Evolutionary conservation across 2,888 invertebrate species (phyloP), one percentile per base, ranked within the genome.

Genomic region (Alsophila aescularia): DNA sequence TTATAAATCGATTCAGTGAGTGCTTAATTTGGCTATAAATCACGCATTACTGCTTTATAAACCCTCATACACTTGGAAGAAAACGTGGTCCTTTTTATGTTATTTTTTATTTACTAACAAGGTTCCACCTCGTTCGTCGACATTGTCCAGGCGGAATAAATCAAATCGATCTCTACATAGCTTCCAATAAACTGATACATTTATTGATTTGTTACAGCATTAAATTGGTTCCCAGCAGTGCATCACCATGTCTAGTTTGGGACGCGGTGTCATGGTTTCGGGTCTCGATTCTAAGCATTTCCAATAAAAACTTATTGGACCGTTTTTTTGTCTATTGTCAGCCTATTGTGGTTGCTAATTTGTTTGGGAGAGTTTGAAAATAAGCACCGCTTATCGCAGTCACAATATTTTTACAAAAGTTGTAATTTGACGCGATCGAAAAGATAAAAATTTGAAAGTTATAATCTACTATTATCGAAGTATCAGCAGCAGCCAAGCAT

Each of bases 201-300:
- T 90, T 91, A 91, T 90, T 90, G 89, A 91, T 91, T 90, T 91
- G 90, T 90, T 90, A 90, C 89, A 91, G 85, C 76, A 83, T 83
- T 85, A 90, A 90, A 90, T 90, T 88, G 89, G 89, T 90, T 91
- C 90, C 84, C 90, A 90, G 85, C 86, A 81, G 83, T 78, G 84
- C 77, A 80, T 76, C 84, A 77, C 75, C 72, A 75, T 79, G 77
- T 81, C 81, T 74, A 77, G 72, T 62, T 68, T 73, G 74, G 75
- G 78, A 79, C 78, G 81, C 79, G 83, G 78, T 36, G 16, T 81
- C 81, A 74, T 81, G 76, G 74, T 75, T 79, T 75, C 55, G 66
- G 64, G 67, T 65, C 67, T 72, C 70, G 67, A 67, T 70, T 72
- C 72, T 75, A 64, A 67, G 62, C 61, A 67, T 62, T 72, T 74